A percentile compares a stretch with the other conserved stretches of the same genome.
These are phyloP conservation scores for Hermatobates lingyangjiaoensis DNA, from an alignment of 1,140 invertebrate genomes.

Conservation along the genomic window DNA sequence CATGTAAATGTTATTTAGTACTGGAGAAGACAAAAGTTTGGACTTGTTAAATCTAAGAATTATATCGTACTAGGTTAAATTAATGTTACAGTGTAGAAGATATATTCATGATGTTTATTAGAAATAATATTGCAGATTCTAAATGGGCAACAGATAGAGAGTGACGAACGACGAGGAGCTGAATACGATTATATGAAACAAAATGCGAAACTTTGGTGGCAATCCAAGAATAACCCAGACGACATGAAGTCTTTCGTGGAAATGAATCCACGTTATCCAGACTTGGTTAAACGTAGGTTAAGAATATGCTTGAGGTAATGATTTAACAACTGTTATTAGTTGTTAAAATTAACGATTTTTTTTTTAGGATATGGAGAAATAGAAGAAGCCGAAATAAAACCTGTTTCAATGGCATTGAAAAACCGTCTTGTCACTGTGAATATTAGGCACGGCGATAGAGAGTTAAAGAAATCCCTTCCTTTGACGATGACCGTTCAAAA, in stretches of 20 bases:
- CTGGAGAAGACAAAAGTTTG: no score
- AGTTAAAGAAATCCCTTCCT: constrained; percentile 47
- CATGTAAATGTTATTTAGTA: no score
- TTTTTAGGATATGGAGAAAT: constrained; percentile 58
- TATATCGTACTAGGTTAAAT: no score
- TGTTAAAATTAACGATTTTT: constrained; percentile 15
- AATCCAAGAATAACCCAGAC: constrained; percentile 26
- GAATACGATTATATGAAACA: constrained; percentile 77
- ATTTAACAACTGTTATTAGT: background rate
- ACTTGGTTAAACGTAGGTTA: constrained; percentile 32
- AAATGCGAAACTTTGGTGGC: constrained; percentile 50
- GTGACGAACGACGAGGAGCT: constrained; percentile 53
- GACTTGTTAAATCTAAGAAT: no score
- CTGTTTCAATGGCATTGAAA: constrained; percentile 41
- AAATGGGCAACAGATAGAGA: constrained; percentile 43
- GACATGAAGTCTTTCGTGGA: constrained; percentile 36
- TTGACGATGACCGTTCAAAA: constrained; percentile 66
- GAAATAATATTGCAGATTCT: constrained; percentile 42
- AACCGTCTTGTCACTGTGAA: constrained; percentile 45
- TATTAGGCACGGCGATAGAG: constrained; percentile 31
- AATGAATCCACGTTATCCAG: constrained; percentile 52
- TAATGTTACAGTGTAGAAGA: no score
- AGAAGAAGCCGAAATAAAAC: constrained; percentile 45
- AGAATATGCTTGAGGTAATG: background rate
- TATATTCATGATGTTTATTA: no score